These are phyloP conservation scores for Tortricodes alternella DNA, from an alignment of 2,888 invertebrate genomes.

Conservation along the genomic window DNA sequence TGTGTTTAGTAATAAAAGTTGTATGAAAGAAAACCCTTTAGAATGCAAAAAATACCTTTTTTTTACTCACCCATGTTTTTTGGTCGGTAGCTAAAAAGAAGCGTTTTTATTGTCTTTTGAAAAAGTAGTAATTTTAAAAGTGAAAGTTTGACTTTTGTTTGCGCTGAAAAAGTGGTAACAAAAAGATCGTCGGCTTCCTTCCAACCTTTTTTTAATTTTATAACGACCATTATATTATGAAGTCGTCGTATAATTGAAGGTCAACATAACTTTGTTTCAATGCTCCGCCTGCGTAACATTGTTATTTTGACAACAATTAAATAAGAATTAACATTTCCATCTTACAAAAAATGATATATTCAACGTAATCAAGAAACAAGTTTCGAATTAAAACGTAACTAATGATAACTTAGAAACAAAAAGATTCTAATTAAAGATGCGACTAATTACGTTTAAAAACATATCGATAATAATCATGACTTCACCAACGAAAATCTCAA, in stretches of 20 bases:
- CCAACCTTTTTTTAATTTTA: background rate
- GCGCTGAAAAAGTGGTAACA: constrained; percentile 35
- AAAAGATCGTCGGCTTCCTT: constrained; percentile 21
- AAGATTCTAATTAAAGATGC: background rate
- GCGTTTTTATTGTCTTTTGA: constrained; percentile 41
- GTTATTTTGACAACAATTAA: too few species aligned
- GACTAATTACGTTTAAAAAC: constrained; percentile 5
- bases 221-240: too few species aligned
- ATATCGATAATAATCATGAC: constrained; percentile 23
- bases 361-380: too few species aligned
- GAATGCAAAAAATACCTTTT: constrained; percentile 42
- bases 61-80: constrained; percentile 49
- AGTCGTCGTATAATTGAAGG: too few species aligned
- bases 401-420: too few species aligned
- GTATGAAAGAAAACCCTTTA: constrained; percentile 59
- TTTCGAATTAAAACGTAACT: too few species aligned
- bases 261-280: too few species aligned
- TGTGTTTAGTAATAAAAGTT: constrained; percentile 67
- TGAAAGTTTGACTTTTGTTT: constrained; percentile 57
- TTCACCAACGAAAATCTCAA: constrained; percentile 33
- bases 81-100: constrained; percentile 52
- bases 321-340: too few species aligned
- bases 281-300: too few species aligned
- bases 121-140: constrained; percentile 58
- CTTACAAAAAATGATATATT: too few species aligned